Base-by-base conservation (phyloP, 2,888 invertebrate genomes). In the Brachynemurus nebulosus region DNA sequence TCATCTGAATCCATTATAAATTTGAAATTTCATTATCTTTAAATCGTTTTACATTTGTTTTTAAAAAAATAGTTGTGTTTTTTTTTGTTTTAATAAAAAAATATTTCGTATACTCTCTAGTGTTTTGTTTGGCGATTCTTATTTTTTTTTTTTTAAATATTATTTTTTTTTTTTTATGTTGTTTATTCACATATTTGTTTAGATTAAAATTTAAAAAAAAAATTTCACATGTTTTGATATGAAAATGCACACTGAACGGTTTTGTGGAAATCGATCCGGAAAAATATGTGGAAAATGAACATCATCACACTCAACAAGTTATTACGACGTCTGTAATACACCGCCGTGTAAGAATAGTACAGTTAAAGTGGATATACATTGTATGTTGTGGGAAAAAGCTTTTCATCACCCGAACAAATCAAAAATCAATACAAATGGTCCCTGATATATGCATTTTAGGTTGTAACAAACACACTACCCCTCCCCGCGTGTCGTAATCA, bases 381-480 rank as follows among this genome's bases (percentile, higher is more conserved):
- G 3, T 27, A 27, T 27, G 7, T 27, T 30, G n/a, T 30, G 30
- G 30, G 30, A 30, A 37, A 37, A 37, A 33, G 37, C 17, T 37
- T 37, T 37, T 37, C 37, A 37, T 37, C 37, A 40, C 40, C 27
- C 23, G 27, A 27, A 40, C 40, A 27, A 40, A 42, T 42, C 42
- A 42, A 42, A 42, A 42, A 42, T 42, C 42, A 42, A 42, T 42
- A 42, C 42, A 42, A 42, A 42, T 42, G 42, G 42, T 42, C 42
- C 35, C 42, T 35, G 42, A 42, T 42, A 35, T 42, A 35, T 42
- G 42, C 42, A 42, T 42, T 42, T 30, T 30, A 40, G 40, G 37
- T 37, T 27, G 40, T 40, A 39, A 12, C 17, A 16, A 16, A 18
- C 18, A 12, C 19, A 19, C 38, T 38, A 38, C 19, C 38, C 19